phyloP scores from a whole-genome alignment of 2,888 invertebrate species.

The Platycnemis pennipes region DNA sequence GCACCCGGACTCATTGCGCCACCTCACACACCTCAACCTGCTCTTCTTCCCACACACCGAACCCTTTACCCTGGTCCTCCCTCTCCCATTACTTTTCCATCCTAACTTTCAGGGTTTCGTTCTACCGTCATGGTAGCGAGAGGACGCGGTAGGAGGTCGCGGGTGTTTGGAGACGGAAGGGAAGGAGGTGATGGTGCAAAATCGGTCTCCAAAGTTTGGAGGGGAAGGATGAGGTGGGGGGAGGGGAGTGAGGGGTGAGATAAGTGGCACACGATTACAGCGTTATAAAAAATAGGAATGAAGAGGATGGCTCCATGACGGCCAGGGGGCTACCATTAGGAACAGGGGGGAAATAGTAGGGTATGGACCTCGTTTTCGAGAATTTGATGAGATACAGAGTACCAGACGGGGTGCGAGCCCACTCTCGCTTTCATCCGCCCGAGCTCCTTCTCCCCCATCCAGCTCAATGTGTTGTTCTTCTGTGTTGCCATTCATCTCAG shows the following conservation, averaged over 20 bases:
- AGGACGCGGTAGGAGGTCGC: not conserved
- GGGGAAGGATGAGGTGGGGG: not conserved
- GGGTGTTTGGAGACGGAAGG: not conserved
- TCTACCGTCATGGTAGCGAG: not conserved
- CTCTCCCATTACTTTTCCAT: not conserved
- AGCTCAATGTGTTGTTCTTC: not conserved
- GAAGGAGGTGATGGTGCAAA: slow-evolving; percentile 43
- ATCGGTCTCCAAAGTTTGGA: not conserved
- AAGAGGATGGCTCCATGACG: not conserved
- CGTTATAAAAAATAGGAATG: not conserved
- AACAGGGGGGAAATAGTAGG: not conserved
- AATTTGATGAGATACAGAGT: not conserved
- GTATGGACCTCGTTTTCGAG: not conserved
- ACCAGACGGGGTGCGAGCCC: not conserved
- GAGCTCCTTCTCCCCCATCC: not conserved
- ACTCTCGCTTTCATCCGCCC: not conserved
- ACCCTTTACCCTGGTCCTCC: not conserved
- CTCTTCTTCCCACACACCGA: not conserved
- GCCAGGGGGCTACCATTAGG: not conserved
- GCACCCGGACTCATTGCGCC: not conserved
- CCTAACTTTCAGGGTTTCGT: no score
- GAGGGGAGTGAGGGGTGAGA: slow-evolving; percentile 29
- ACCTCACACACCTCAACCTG: not conserved
- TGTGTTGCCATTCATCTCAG: not conserved
- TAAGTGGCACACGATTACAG: slow-evolving; percentile 50